Base-by-base conservation (phyloP, 1,140 invertebrate species). In the Himalopsyche phryganea region DNA sequence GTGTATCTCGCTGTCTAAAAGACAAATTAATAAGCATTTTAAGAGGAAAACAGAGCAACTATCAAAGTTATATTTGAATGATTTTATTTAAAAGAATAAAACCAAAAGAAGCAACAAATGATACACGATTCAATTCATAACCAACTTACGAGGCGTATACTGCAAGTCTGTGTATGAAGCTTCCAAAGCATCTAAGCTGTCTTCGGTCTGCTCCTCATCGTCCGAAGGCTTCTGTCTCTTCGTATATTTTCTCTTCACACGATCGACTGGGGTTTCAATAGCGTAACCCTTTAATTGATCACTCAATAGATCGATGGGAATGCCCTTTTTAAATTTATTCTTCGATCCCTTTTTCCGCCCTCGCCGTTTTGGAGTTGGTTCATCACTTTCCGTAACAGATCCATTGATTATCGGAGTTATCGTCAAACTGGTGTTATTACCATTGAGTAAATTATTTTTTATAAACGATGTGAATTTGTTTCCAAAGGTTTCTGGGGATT, bases 331-430 rank as follows among this genome's bases (percentile, higher is more conserved):
- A 23, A 58, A 58, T 33, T 58, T 58, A 47, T 58, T 58, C 20
- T 58, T 58, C 0, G 47, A 50, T 6, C 55, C 55, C 23, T 58
- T 58, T 18, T 58, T 58, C 7, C 55, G 28, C 3, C 55, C 55
- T 7, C 55, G 46, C 10, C 42, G 49, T 41, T 58, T 58, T 7
- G 48, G 3, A 28, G 11, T 4, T 3, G 23, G 23, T 28, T 28
- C 23, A 28, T 9, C 9, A 5, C 9, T 28, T 6, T 4, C n/a
- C 40, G 17, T 28, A 28, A 28, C 23, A 3, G 23, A 3, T 28
- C 23, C 23, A 28, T 28, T 28, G 9, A 9, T 28, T 28, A 28
- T 28, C 23, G 23, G 23, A 3, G 23, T 28, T 28, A 28, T 28
- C 23, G 23, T 28, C 23, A 28, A 28, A 28, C 23, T 9, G 9